Percentiles rank a stretch among this genome's conserved stretches.
Conservation (phyloP, 2,113 vertebrate genomes). For the Pogonocichla stellata region DNA sequence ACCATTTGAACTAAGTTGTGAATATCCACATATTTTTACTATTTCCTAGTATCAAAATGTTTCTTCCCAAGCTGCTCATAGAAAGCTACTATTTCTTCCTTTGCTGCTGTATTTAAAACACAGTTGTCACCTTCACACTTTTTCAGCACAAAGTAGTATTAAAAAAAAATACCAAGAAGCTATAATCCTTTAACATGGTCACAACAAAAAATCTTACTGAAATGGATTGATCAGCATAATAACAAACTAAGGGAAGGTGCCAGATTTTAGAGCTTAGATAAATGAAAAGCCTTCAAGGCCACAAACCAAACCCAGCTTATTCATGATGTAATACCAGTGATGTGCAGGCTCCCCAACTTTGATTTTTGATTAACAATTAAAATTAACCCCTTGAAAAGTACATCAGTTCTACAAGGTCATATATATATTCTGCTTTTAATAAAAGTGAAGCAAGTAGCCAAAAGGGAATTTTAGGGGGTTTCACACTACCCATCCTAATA, state of each 20-base stretch:
- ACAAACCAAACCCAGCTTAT: not conserved
- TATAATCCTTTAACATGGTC: not conserved
- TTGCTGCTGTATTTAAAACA: not conserved
- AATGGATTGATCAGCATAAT: not conserved
- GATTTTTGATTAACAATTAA: not conserved
- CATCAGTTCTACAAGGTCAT: not conserved
- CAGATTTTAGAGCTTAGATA: not conserved
- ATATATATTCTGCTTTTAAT: not conserved
- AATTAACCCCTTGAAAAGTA: not conserved
- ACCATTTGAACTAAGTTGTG: not conserved
- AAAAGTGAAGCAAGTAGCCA: not conserved
- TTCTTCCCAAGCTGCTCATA: not conserved
- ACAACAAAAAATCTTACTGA: not conserved
- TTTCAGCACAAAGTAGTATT: not conserved
- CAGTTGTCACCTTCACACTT: not conserved
- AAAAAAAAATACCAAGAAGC: not conserved
- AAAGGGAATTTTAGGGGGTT: not conserved
- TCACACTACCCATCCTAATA: not conserved
- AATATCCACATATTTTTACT: not conserved
- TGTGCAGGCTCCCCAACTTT: not conserved
- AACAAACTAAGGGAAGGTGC: not conserved
- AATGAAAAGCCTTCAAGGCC: not conserved
- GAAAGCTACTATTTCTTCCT: not conserved
- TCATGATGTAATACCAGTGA: not conserved
- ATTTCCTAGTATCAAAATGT: not conserved